A percentile compares a stretch with the other conserved stretches of the same genome.
phyloP scores from a whole-genome alignment of 1,140 invertebrate species.

The Monomorium pharaonis region DNA sequence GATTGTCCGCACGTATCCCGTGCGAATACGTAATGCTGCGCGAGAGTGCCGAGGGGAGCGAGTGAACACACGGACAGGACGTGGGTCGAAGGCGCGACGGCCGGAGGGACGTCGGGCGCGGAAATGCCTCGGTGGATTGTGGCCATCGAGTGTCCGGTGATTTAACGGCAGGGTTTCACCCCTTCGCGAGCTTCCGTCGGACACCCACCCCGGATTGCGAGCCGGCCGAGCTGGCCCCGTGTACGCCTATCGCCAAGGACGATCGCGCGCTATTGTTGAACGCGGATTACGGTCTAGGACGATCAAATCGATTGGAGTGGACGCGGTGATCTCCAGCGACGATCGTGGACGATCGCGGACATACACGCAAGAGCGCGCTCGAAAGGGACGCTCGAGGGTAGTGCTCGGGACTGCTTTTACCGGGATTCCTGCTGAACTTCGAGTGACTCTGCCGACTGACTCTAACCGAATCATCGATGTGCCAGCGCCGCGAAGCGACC shows the following conservation, averaged over 20 bases:
- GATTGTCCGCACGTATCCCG: background rate
- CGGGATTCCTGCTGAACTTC: background rate
- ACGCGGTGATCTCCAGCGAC: background rate
- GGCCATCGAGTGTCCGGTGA: background rate
- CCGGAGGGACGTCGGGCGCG: background rate
- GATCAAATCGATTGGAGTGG: conserved; percentile 24
- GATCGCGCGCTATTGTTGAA: background rate
- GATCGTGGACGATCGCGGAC: background rate
- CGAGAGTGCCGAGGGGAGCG: conserved; percentile 21
- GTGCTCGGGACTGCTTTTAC: background rate
- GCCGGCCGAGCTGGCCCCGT: background rate
- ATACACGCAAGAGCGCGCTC: background rate
- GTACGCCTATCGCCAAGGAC: conserved; percentile 32
- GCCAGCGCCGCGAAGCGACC: background rate
- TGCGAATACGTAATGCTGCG: conserved; percentile 24
- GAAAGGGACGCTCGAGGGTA: background rate
- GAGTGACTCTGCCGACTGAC: background rate
- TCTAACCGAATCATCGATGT: conserved; percentile 19
- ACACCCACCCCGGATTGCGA: background rate
- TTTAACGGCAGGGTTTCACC: background rate
- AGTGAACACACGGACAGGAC: conserved; percentile 14
- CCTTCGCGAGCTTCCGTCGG: background rate
- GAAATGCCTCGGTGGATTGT: background rate
- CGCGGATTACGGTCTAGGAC: conserved; percentile 17
- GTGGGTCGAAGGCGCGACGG: background rate